Evolutionary conservation across 2,797 vertebrate genomes (phyloP).

Genomic region (Poeciliopsis infans): DNA sequence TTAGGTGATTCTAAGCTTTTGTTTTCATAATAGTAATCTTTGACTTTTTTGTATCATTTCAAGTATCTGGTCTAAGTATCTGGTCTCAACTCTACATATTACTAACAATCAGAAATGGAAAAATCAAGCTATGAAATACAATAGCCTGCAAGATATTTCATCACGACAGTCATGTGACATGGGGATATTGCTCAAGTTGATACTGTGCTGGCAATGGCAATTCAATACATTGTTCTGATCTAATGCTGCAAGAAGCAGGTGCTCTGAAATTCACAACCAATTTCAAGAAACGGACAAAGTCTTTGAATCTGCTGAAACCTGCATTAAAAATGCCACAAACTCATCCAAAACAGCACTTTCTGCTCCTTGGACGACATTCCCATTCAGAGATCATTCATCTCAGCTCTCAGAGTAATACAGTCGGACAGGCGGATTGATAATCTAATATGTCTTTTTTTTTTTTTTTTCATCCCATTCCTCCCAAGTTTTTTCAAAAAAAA

Average conservation of each 20-base stretch:
- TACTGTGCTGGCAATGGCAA: background rate
- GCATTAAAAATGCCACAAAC: constrained; percentile 60
- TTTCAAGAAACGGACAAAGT: constrained; percentile 16
- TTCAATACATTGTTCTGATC: background rate
- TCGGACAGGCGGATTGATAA: constrained; percentile 78
- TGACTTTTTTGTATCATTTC: no score
- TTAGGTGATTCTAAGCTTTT: background rate
- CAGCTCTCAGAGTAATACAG: constrained; percentile 54
- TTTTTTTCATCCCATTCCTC: constrained; percentile 61
- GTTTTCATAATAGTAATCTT: no score
- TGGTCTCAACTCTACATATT: background rate
- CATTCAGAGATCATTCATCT: constrained; percentile 57
- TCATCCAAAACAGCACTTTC: constrained; percentile 31
- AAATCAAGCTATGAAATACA: background rate
- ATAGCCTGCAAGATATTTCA: background rate
- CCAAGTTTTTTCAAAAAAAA: constrained; percentile 58
- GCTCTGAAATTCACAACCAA: constrained; percentile 20
- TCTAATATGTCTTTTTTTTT: constrained; percentile 68
- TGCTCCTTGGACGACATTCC: constrained; percentile 56
- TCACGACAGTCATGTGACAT: background rate
- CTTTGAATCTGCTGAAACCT: constrained; percentile 35
- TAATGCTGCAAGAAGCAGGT: background rate
- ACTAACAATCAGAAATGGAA: background rate
- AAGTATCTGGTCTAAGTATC: background rate
- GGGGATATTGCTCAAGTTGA: background rate